Evolutionary conservation across 2,888 invertebrate species (phyloP).

Genomic region (Fragum whitleyi): DNA sequence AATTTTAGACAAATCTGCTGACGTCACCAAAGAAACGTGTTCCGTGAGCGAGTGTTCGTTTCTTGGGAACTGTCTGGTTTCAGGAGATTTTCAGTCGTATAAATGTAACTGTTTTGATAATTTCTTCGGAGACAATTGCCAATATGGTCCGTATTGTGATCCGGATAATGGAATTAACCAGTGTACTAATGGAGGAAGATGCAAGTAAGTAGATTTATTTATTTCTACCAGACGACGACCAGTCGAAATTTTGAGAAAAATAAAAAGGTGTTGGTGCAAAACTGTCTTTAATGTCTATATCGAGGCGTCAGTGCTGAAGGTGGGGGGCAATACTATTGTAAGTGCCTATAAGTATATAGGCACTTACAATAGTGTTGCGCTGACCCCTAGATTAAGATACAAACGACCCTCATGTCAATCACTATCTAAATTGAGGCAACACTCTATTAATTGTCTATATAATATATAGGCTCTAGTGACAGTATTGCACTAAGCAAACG

Average conservation of each 20-base stretch:
- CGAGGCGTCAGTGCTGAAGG: too few relatives aligned
- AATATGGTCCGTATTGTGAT: conserved; percentile 92
- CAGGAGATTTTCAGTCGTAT: conserved; percentile 88
- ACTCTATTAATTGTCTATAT: too few relatives aligned
- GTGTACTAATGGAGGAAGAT: conserved; percentile 93
- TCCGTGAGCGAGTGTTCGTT: conserved; percentile 93
- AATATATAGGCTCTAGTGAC: too few relatives aligned
- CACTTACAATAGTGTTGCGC: too few relatives aligned
- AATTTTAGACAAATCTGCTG: conserved; percentile 87
- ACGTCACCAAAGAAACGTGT: conserved; percentile 86
- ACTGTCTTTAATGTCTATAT: not conserved
- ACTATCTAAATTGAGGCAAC: too few relatives aligned
- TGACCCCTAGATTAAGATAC: too few relatives aligned
- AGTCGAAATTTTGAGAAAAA: not conserved
- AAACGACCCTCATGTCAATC: too few relatives aligned
- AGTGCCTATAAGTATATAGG: too few relatives aligned
- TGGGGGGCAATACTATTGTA: too few relatives aligned
- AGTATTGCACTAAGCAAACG: too few relatives aligned
- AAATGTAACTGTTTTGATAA: conserved; percentile 90
- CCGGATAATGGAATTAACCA: conserved; percentile 87
- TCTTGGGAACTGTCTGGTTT: conserved; percentile 93
- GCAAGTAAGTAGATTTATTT: conserved; percentile 90
- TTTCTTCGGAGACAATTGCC: conserved; percentile 92
- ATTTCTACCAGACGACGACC: not conserved
- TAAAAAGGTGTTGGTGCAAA: not conserved